These are phyloP conservation scores for Myotis planiceps DNA, from an alignment of 2,797 vertebrate genomes.

Conservation along the genomic window DNA sequence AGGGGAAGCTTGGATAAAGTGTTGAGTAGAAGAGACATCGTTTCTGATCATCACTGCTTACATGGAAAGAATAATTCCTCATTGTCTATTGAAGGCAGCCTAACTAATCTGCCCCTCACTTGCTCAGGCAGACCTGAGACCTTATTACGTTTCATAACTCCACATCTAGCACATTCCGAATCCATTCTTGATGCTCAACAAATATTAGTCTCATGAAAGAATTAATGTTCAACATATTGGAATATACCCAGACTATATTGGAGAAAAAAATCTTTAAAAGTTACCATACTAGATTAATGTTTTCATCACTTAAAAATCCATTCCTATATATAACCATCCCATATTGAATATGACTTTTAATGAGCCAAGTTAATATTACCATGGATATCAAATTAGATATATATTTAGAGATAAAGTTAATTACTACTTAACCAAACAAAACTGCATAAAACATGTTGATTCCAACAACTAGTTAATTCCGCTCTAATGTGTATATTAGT, in stretches of 20 bases:
- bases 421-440: neutral
- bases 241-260: neutral
- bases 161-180: neutral
- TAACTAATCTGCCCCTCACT: neutral
- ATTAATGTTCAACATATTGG: neutral
- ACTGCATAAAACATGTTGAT: neutral
- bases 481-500: neutral
- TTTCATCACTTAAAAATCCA: neutral
- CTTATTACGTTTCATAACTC: neutral
- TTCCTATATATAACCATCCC: neutral
- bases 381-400: neutral
- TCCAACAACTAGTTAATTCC: neutral
- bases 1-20: neutral
- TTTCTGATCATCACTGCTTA: neutral
- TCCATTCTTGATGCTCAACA: neutral
- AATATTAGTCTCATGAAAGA: neutral
- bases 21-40: neutral
- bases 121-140: neutral
- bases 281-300: neutral
- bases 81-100: neutral
- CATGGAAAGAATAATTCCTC: neutral
- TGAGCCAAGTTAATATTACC: neutral
- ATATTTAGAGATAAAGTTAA: neutral
- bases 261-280: neutral
- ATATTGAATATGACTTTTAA: constrained; percentile 16